Evolutionary conservation across 2,888 invertebrate genomes (phyloP).

Genomic region (Lepidocyrtoides sp.): DNA sequence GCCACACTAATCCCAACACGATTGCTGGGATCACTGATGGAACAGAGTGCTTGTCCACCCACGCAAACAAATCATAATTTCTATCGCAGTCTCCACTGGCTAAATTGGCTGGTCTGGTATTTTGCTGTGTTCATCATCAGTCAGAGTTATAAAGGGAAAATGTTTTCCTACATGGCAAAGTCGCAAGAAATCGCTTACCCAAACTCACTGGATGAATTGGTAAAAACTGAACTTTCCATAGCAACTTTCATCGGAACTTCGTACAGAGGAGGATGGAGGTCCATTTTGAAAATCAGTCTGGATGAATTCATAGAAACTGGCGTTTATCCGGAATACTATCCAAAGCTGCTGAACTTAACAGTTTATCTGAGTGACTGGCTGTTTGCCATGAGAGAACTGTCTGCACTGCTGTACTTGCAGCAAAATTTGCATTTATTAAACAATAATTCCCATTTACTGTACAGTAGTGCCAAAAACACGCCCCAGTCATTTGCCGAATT

Average conservation of each 20-base stretch:
- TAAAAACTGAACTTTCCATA: conserved; percentile 1
- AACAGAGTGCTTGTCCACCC: conserved; percentile 16
- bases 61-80: not conserved
- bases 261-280: not conserved
- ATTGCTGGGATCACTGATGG: conserved; percentile 36
- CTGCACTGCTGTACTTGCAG: conserved; percentile 1
- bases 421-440: not conserved
- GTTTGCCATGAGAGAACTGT: conserved; percentile 27
- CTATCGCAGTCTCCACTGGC: not conserved
- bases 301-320: conserved; percentile 41
- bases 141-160: conserved; percentile 50
- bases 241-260: conserved; percentile 14
- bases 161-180: conserved; percentile 55
- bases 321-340: conserved; percentile 31
- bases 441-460: no score
- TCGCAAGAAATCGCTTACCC: not conserved
- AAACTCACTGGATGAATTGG: not conserved
- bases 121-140: conserved; percentile 11
- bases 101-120: conserved; percentile 55
- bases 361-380: not conserved
- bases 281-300: not conserved
- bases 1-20: not conserved
- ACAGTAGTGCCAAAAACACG: no score
- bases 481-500: no score
- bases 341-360: not conserved